Evolutionary conservation across 2,888 invertebrate species (phyloP).

Genomic region (Rhodophaea formosa): DNA sequence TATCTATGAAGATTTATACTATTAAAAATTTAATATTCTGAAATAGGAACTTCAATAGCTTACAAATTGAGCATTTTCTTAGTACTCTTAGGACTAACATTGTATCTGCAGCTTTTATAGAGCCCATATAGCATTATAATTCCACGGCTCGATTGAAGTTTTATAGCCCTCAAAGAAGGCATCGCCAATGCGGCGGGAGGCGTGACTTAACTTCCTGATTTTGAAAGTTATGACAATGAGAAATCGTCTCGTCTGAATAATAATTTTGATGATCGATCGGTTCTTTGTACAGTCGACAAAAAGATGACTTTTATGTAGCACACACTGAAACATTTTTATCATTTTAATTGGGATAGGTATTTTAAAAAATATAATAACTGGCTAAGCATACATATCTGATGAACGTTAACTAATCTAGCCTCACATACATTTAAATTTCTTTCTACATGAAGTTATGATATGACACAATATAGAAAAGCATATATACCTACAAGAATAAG

Average conservation of each 20-base stretch:
- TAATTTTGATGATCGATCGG: slow-evolving; percentile 16
- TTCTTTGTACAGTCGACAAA: not conserved
- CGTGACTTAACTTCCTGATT: slow-evolving; percentile 72
- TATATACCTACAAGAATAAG: too few relatives aligned
- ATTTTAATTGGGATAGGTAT: too few relatives aligned
- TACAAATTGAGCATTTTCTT: not conserved
- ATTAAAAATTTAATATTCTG: not conserved
- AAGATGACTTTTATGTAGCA: not conserved
- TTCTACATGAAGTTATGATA: too few relatives aligned
- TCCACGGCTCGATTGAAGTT: slow-evolving; percentile 74
- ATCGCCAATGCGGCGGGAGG: slow-evolving; percentile 58
- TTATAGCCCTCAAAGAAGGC: slow-evolving; percentile 72
- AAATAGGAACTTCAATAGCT: not conserved
- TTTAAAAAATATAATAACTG: too few relatives aligned
- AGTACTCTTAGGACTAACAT: slow-evolving; percentile 27
- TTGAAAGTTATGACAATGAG: slow-evolving; percentile 61
- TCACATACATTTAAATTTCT: too few relatives aligned
- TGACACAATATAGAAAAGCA: too few relatives aligned
- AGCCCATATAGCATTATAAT: slow-evolving; percentile 60
- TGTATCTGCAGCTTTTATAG: slow-evolving; percentile 59
- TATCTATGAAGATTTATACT: not conserved
- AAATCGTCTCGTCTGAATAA: slow-evolving; percentile 38
- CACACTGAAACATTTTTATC: too few relatives aligned
- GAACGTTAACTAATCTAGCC: not conserved
- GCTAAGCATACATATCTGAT: not conserved